Evolutionary conservation across 2,797 vertebrate genomes (phyloP).

Genomic region (Natrix natrix): DNA sequence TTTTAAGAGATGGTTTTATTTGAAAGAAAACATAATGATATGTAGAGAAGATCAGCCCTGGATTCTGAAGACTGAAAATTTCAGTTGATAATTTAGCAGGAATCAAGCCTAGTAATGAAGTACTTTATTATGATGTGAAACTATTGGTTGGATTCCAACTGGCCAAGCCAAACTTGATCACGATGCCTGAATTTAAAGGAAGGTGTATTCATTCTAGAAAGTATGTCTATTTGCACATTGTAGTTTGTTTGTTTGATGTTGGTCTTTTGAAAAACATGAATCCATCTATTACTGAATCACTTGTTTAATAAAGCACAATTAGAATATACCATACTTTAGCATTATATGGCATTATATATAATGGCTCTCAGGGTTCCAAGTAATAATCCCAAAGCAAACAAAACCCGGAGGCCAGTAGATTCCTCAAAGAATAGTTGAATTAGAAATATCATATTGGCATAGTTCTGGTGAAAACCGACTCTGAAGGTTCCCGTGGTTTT

Average conservation of each 20-base stretch:
- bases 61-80: background rate
- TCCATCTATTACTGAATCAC: background rate
- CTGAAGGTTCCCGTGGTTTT: too few relatives aligned
- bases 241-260: background rate
- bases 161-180: background rate
- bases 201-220: background rate
- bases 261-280: background rate
- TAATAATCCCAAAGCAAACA: too few relatives aligned
- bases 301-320: background rate
- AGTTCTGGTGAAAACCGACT: too few relatives aligned
- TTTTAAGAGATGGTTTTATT: background rate
- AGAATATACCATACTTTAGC: background rate
- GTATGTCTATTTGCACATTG: background rate
- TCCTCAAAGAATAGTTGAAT: too few relatives aligned
- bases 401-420: too few relatives aligned
- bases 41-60: background rate
- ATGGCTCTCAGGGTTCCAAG: background rate
- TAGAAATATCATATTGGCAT: too few relatives aligned
- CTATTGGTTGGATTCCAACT: background rate
- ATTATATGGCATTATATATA: background rate
- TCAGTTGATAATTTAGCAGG: background rate
- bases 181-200: background rate
- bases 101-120: background rate
- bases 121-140: background rate
- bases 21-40: background rate